These are phyloP conservation scores for Phocoena sinus DNA, from an alignment of 2,113 vertebrate genomes.

Conservation along the genomic window DNA sequence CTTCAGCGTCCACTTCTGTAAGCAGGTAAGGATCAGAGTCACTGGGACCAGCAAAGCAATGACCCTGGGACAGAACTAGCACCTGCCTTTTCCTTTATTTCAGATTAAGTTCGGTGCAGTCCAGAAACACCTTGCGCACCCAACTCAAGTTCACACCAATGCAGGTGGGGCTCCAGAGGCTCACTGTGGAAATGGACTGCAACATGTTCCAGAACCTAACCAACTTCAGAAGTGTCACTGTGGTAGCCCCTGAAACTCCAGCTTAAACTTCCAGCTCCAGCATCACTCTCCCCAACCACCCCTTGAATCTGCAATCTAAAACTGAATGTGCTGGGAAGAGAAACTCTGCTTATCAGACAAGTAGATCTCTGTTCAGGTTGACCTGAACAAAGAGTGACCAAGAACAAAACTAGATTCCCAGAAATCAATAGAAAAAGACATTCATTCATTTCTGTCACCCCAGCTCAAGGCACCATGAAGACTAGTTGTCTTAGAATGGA, in stretches of 20 bases:
- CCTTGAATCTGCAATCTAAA: neutral
- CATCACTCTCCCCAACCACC: neutral
- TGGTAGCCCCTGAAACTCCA: slow-evolving; percentile 62
- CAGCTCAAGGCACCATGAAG: neutral
- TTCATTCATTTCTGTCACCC: neutral
- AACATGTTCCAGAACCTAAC: slow-evolving; percentile 73
- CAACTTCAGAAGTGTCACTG: slow-evolving; percentile 59
- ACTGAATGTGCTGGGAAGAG: neutral
- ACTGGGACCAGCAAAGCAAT: neutral
- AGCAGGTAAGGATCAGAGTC: neutral
- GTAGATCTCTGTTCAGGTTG: neutral
- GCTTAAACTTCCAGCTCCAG: neutral
- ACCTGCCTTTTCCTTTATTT: slow-evolving; percentile 48
- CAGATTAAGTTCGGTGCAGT: slow-evolving; percentile 70
- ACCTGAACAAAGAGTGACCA: neutral
- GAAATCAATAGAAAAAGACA: neutral
- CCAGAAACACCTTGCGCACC: slow-evolving; percentile 47
- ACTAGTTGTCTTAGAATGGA: neutral
- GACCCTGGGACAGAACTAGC: neutral
- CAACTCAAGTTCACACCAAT: slow-evolving; percentile 74
- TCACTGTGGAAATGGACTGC: slow-evolving; percentile 73
- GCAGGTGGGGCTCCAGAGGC: slow-evolving; percentile 66
- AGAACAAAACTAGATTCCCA: neutral
- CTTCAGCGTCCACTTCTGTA: neutral
- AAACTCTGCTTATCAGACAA: neutral